These are phyloP conservation scores for Martes flavigula DNA, from an alignment of 2,797 vertebrate genomes.

Conservation along the genomic window DNA sequence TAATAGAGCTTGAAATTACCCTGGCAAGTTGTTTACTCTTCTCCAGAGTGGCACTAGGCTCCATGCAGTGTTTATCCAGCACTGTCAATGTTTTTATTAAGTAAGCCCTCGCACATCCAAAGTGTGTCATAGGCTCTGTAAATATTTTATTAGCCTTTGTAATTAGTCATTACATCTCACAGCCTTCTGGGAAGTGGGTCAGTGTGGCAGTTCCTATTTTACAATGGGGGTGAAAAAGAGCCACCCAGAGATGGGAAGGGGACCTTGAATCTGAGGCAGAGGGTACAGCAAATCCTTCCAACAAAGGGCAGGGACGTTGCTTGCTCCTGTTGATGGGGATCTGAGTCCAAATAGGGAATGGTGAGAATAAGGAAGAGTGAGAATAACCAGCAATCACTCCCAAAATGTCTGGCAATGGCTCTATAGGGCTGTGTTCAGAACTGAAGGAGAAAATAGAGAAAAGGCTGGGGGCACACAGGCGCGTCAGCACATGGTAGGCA, in stretches of 20 bases:
- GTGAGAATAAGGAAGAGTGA: neutral
- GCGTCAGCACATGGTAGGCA: neutral
- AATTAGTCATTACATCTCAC: constrained; percentile 62
- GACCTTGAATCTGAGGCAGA: neutral
- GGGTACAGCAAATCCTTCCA: neutral
- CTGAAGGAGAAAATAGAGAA: neutral
- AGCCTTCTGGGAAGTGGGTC: constrained; percentile 66
- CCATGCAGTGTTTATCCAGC: constrained; percentile 31
- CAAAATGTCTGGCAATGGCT: neutral
- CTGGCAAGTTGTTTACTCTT: constrained; percentile 55
- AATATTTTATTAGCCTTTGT: constrained; percentile 76
- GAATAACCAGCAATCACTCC: too few species aligned
- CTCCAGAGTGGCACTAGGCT: constrained; percentile 9
- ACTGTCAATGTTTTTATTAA: constrained; percentile 58
- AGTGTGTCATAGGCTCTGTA: constrained; percentile 56
- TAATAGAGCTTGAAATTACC: constrained; percentile 75
- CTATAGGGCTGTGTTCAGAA: neutral
- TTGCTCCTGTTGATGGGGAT: neutral
- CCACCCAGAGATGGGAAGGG: neutral
- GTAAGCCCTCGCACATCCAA: constrained; percentile 49
- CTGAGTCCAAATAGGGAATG: neutral
- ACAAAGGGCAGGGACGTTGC: neutral
- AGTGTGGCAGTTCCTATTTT: constrained; percentile 13
- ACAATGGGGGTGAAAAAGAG: neutral
- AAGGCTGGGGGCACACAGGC: neutral